These are phyloP conservation scores for Hylyphantes graminicola DNA, from an alignment of 1,140 invertebrate genomes.

Conservation along the genomic window DNA sequence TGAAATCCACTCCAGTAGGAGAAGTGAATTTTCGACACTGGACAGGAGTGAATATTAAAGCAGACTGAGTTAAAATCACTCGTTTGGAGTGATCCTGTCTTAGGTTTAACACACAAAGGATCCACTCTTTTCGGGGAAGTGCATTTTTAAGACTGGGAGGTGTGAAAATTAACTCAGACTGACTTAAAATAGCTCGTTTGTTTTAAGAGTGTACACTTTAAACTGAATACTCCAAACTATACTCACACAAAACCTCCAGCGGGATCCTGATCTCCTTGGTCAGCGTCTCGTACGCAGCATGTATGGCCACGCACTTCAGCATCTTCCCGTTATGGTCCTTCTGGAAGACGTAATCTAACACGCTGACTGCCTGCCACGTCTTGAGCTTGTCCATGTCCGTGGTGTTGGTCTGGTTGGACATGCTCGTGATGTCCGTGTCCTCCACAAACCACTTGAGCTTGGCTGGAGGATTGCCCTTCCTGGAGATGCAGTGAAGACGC, in stretches of 20 bases:
- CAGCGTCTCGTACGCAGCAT: conserved; percentile 81
- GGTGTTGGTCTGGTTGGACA: conserved; percentile 78
- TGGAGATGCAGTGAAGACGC: conserved; percentile 82
- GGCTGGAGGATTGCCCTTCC: conserved; percentile 87
- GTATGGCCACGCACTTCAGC: conserved; percentile 82
- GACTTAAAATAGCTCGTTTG: too few relatives aligned
- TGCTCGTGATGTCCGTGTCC: conserved; percentile 75
- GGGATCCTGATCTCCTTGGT: conserved; percentile 77
- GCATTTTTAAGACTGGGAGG: too few relatives aligned
- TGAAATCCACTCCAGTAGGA: too few relatives aligned
- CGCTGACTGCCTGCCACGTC: conserved; percentile 76
- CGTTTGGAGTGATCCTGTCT: too few relatives aligned
- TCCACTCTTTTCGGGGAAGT: too few relatives aligned
- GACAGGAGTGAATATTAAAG: too few relatives aligned
- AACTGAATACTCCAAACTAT: not conserved
- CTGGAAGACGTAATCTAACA: conserved; percentile 81
- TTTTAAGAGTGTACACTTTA: too few relatives aligned
- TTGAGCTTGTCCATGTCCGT: conserved; percentile 82
- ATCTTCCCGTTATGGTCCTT: conserved; percentile 72
- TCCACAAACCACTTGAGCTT: conserved; percentile 75
- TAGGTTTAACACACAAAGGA: too few relatives aligned
- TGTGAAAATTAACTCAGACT: too few relatives aligned
- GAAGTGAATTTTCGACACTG: too few relatives aligned
- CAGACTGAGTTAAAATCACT: too few relatives aligned
- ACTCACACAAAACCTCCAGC: conserved; percentile 89